These are phyloP conservation scores for Apotomis capreana DNA, from an alignment of 2,888 invertebrate genomes.

Conservation along the genomic window DNA sequence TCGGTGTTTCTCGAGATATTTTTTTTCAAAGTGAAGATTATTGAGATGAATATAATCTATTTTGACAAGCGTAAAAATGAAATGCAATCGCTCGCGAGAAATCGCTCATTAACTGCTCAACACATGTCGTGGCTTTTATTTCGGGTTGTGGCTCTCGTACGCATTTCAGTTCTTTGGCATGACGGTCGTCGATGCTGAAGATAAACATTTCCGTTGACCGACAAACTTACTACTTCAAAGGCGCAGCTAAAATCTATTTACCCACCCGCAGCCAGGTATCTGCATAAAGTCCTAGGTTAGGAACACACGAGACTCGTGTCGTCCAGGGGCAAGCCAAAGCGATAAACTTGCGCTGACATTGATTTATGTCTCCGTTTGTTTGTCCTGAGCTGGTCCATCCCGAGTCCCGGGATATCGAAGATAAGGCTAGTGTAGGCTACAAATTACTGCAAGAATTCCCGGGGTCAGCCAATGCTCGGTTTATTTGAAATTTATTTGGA, in stretches of 20 bases:
- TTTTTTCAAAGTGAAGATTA: too few species aligned
- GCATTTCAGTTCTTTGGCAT: too few species aligned
- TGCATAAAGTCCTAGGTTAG: slow-evolving; percentile 46
- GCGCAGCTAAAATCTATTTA: not conserved
- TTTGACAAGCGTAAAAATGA: too few species aligned
- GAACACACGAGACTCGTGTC: slow-evolving; percentile 70
- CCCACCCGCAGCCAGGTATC: slow-evolving; percentile 9
- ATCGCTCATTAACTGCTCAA: too few species aligned
- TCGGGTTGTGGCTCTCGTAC: too few species aligned
- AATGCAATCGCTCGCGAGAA: too few species aligned
- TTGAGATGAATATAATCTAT: too few species aligned
- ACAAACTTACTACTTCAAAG: not conserved
- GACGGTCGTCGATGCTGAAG: too few species aligned
- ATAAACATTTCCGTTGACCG: too few species aligned
- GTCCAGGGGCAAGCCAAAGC: slow-evolving; percentile 64
- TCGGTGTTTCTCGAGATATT: too few species aligned
- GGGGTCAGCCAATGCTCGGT: not conserved
- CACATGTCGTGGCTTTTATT: too few species aligned
- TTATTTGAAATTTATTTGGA: not conserved
- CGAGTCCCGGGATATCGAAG: slow-evolving; percentile 67
- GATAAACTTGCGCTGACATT: slow-evolving; percentile 79
- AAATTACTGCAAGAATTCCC: slow-evolving; percentile 67
- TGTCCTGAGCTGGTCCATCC: slow-evolving; percentile 57
- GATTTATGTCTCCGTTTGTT: slow-evolving; percentile 81
- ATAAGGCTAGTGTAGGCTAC: slow-evolving; percentile 75